These are phyloP conservation scores for Amphiprion percula DNA, from an alignment of 2,113 vertebrate genomes.

Conservation along the genomic window DNA sequence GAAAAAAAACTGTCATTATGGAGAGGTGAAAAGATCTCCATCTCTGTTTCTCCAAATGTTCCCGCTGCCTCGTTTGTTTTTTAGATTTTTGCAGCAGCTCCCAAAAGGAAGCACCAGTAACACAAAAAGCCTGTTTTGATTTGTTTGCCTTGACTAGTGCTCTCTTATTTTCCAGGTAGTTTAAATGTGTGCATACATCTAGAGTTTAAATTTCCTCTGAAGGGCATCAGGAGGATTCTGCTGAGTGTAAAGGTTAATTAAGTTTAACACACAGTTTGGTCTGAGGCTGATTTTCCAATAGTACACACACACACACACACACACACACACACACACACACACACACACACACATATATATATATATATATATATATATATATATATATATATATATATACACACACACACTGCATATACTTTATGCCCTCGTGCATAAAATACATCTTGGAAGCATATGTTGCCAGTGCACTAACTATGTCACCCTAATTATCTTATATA, in stretches of 20 bases:
- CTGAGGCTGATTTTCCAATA: neutral
- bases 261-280: neutral
- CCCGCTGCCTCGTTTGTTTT: conserved; percentile 30
- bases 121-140: neutral
- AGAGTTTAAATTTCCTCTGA: neutral
- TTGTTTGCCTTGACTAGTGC: neutral
- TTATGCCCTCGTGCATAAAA: neutral
- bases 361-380: no score
- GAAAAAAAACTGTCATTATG: conserved; percentile 60
- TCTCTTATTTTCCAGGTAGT: neutral
- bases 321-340: no score
- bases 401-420: no score
- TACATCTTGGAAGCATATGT: conserved; percentile 32
- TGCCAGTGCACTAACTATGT: conserved; percentile 48
- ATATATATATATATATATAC: no score
- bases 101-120: neutral
- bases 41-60: conserved; percentile 70
- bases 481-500: conserved; percentile 62
- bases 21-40: conserved; percentile 71
- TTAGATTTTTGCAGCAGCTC: neutral
- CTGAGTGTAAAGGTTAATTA: conserved; percentile 10
- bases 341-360: no score
- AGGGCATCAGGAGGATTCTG: neutral
- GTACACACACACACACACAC: no score
- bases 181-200: neutral